These are phyloP conservation scores for Proctacanthus coquilletti DNA, from an alignment of 1,140 invertebrate genomes.

Conservation along the genomic window DNA sequence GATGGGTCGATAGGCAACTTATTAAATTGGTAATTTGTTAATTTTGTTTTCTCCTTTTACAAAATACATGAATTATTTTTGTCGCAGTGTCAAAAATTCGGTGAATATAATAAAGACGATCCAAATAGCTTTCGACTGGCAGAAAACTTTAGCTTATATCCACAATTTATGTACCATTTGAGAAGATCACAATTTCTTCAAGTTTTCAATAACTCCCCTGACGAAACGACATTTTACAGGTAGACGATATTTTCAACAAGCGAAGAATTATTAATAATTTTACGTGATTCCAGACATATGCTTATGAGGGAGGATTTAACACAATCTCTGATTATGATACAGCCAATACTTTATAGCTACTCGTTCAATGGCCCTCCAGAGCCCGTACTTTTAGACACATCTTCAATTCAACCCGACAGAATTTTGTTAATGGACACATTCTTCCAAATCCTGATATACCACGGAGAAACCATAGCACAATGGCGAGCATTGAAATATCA, in stretches of 20 bases:
- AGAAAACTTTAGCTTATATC: constrained; percentile 95
- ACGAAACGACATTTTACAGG: constrained; percentile 99
- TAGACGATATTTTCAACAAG: constrained; percentile 21
- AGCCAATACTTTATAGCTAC: constrained; percentile 97
- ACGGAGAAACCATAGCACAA: constrained; percentile 97
- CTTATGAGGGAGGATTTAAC: constrained; percentile 93
- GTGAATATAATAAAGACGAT: constrained; percentile 95
- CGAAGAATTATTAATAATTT: constrained; percentile 5
- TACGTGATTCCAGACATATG: constrained; percentile 61
- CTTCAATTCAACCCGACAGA: constrained; percentile 90
- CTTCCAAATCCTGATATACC: constrained; percentile 99
- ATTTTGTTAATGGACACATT: constrained; percentile 99
- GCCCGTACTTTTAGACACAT: constrained; percentile 92
- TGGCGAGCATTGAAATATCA: constrained; percentile 93
- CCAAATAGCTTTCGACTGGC: constrained; percentile 88
- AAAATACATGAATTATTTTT: constrained; percentile 11
- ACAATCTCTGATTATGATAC: constrained; percentile 98
- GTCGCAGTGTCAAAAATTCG: constrained; percentile 95
- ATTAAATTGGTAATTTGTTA: constrained; percentile 90
- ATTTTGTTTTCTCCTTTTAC: too few relatives aligned
- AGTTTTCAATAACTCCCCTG: constrained; percentile 99
- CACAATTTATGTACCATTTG: constrained; percentile 99
- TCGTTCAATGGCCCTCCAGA: constrained; percentile 96
- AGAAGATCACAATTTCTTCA: constrained; percentile 97
- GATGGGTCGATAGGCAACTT: constrained; percentile 96